Conservation (phyloP, 2,113 vertebrate species). For the Heliornis fulica region DNA sequence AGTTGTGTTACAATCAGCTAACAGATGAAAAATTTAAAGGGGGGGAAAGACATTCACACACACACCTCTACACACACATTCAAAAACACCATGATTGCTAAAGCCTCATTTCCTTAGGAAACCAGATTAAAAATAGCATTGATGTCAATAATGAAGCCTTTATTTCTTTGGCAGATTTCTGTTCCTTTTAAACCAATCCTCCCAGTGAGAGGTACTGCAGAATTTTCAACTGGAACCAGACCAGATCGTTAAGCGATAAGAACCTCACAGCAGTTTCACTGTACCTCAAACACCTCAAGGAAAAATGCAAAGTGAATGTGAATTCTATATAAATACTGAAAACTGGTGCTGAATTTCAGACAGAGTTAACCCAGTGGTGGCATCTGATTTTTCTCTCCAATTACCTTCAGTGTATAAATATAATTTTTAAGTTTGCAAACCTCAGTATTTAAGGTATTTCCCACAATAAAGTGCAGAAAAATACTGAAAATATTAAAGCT, state of each 20-base stretch:
- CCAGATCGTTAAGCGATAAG: constrained; percentile 59
- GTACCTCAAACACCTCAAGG: constrained; percentile 62
- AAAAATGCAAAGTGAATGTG: constrained; percentile 50
- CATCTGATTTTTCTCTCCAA: constrained; percentile 24
- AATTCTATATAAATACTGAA: constrained; percentile 39
- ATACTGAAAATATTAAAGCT: neutral
- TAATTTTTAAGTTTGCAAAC: neutral
- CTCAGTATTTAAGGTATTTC: constrained; percentile 59
- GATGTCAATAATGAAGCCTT: constrained; percentile 62
- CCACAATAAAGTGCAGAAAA: constrained; percentile 24
- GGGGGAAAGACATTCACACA: neutral
- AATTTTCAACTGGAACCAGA: constrained; percentile 58
- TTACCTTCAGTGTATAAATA: constrained; percentile 22
- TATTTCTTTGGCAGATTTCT: constrained; percentile 60
- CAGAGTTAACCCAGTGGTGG: neutral
- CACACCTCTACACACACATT: neutral
- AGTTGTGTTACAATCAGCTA: constrained; percentile 27
- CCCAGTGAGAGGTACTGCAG: constrained; percentile 48
- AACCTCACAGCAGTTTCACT: constrained; percentile 64
- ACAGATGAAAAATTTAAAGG: neutral
- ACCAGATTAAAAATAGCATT: constrained; percentile 65
- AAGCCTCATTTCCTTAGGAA: constrained; percentile 65
- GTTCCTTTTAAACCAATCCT: constrained; percentile 64
- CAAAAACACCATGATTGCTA: constrained; percentile 17
- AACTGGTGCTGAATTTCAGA: constrained; percentile 33